Conservation (phyloP, 2,113 vertebrate genomes). For the Embiotoca jacksoni region DNA sequence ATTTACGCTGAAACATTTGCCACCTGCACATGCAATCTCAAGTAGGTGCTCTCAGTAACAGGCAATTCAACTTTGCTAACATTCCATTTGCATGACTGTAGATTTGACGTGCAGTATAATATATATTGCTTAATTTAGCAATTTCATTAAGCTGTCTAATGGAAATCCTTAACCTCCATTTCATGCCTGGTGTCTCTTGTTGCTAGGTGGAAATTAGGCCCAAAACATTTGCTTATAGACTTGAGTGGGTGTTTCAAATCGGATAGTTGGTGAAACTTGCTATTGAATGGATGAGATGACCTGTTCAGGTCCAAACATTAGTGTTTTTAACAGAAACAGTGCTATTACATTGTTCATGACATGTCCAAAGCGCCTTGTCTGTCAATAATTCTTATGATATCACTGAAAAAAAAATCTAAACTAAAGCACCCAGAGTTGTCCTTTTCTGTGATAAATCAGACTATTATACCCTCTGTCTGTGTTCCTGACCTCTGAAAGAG, state of each 20-base stretch:
- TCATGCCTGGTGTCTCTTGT: constrained; percentile 62
- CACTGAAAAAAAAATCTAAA: no score
- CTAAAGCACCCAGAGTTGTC: background rate
- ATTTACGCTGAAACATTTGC: constrained; percentile 55
- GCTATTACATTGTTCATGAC: background rate
- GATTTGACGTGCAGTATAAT: constrained; percentile 40
- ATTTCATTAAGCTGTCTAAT: constrained; percentile 64
- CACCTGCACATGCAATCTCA: constrained; percentile 53
- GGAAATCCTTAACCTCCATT: constrained; percentile 70
- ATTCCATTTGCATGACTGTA: constrained; percentile 47
- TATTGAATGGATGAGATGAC: constrained; percentile 17
- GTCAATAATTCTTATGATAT: constrained; percentile 9
- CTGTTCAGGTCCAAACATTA: constrained; percentile 23
- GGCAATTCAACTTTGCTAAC: constrained; percentile 73
- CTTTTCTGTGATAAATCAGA: background rate
- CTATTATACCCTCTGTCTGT: background rate
- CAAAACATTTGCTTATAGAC: constrained; percentile 60
- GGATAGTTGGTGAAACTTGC: constrained; percentile 58
- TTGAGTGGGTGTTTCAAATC: constrained; percentile 68
- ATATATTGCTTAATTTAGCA: constrained; percentile 57
- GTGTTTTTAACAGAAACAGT: constrained; percentile 3
- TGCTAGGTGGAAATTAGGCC: constrained; percentile 70
- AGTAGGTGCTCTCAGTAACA: constrained; percentile 46
- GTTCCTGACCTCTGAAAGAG: constrained; percentile 1
- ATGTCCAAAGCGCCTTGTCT: background rate